These are phyloP conservation scores for Notothenia coriiceps DNA, from an alignment of 2,113 vertebrate genomes.

Conservation along the genomic window DNA sequence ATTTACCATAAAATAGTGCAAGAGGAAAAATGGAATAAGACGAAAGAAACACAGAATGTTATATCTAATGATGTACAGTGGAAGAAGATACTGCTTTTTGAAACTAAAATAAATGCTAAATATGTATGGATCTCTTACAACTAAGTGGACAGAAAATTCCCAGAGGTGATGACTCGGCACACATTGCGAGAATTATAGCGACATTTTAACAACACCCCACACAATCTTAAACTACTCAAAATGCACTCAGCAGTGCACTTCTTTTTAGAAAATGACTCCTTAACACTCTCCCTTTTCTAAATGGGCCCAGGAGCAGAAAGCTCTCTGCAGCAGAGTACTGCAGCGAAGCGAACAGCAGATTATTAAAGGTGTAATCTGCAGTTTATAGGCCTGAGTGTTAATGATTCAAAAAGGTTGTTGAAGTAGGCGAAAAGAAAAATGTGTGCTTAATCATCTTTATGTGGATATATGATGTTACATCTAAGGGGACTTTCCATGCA, in stretches of 20 bases:
- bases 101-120: neutral
- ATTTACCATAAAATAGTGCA: no score
- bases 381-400: slow-evolving; percentile 5
- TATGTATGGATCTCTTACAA: neutral
- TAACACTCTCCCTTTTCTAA: neutral
- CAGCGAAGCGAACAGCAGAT: slow-evolving; percentile 1
- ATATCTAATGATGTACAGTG: no score
- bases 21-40: no score
- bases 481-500: neutral
- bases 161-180: slow-evolving; percentile 19
- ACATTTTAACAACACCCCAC: neutral
- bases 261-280: slow-evolving; percentile 5
- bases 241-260: slow-evolving; percentile 24
- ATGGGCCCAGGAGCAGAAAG: neutral
- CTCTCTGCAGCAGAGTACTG: slow-evolving; percentile 13
- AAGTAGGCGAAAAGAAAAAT: neutral
- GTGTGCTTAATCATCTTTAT: neutral
- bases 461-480: neutral
- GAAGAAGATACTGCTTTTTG: no score
- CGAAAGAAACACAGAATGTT: neutral
- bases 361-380: slow-evolving; percentile 1
- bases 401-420: neutral
- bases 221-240: slow-evolving; percentile 10
- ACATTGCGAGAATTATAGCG: slow-evolving; percentile 4
- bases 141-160: slow-evolving; percentile 3